Conservation (phyloP, 2,888 invertebrate genomes). For the Melitaea athalia region DNA sequence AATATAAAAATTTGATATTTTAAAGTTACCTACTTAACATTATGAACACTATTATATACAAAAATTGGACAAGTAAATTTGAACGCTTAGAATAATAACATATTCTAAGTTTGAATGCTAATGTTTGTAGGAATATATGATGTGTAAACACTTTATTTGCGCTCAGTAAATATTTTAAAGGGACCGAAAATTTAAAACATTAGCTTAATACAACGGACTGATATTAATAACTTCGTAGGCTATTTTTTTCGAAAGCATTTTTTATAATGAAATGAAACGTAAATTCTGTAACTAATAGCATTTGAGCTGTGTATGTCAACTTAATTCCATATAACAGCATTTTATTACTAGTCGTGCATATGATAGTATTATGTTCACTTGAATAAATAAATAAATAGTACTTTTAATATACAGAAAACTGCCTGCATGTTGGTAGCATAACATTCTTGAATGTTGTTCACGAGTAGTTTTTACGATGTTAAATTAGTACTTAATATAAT, state of each 20-base stretch:
- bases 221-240: conserved; percentile 35
- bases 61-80: conserved; percentile 3
- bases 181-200: conserved; percentile 38
- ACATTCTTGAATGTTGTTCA: conserved; percentile 30
- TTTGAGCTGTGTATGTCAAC: conserved; percentile 14
- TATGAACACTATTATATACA: neutral
- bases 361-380: conserved; percentile 42
- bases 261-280: conserved; percentile 8
- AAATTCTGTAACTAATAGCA: neutral
- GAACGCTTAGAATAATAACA: too few relatives aligned
- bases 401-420: conserved; percentile 14
- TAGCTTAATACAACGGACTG: conserved; percentile 39
- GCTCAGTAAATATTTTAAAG: conserved; percentile 32
- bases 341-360: conserved; percentile 64
- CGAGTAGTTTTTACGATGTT: conserved; percentile 43
- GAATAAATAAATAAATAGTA: conserved; percentile 9
- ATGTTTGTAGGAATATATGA: conserved; percentile 1
- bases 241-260: conserved; percentile 21
- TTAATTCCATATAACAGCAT: conserved; percentile 27
- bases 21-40: conserved; percentile 9
- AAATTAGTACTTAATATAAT: conserved; percentile 73
- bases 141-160: conserved; percentile 24
- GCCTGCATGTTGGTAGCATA: conserved; percentile 6
- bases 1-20: neutral
- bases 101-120: conserved; percentile 1